A percentile compares a stretch with the other conserved stretches of the same genome.
Conservation (phyloP, 2,888 invertebrate genomes). For the Drosophila borealis region DNA sequence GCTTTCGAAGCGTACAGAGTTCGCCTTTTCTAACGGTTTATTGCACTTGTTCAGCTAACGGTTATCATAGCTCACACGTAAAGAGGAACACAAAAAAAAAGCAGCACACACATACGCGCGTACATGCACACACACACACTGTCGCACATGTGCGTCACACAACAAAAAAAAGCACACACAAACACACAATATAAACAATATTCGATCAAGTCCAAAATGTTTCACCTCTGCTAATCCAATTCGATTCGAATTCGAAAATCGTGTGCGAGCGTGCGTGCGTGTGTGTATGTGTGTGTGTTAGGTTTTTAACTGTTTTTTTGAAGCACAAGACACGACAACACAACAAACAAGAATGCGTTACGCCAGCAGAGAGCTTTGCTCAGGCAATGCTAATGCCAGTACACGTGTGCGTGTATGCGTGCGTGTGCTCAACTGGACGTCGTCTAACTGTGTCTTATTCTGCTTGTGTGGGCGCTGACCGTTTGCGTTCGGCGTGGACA, state of each 20-base stretch:
- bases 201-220: constrained; percentile 2
- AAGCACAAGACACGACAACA: constrained; percentile 40
- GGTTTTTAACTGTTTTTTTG: constrained; percentile 41
- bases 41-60: constrained; percentile 54
- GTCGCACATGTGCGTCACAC: constrained; percentile 1
- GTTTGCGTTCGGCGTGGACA: constrained; percentile 72
- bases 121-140: constrained; percentile 1
- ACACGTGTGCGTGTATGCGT: constrained; percentile 17
- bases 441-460: constrained; percentile 18
- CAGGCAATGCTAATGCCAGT: constrained; percentile 5
- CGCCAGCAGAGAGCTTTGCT: constrained; percentile 25
- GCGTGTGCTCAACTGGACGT: constrained; percentile 13
- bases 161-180: constrained; percentile 1
- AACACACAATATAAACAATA: constrained; percentile 2
- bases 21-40: constrained; percentile 38
- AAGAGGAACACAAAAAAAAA: constrained; percentile 16
- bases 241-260: constrained; percentile 19
- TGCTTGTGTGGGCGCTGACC: constrained; percentile 59
- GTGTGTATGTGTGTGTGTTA: constrained; percentile 13
- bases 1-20: constrained; percentile 9
- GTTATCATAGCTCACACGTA: constrained; percentile 42
- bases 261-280: not conserved
- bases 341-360: constrained; percentile 14
- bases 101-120: not conserved
- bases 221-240: constrained; percentile 14